phyloP scores from a whole-genome alignment of 2,113 vertebrate genomes.

The Myxocyprinus asiaticus region DNA sequence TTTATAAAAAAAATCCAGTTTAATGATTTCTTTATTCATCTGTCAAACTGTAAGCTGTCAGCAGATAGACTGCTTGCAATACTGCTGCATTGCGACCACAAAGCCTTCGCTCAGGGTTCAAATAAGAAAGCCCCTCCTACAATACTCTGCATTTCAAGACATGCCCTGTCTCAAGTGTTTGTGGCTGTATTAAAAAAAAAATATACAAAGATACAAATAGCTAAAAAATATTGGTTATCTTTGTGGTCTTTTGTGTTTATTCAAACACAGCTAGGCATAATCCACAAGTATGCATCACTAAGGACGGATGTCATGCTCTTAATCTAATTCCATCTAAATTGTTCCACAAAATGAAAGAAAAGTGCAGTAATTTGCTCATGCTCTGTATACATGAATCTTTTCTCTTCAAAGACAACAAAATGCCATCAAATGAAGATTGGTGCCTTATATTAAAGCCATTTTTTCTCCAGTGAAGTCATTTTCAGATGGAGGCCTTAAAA shows the following conservation, averaged over 20 bases:
- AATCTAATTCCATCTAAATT: conserved; percentile 91
- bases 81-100: not conserved
- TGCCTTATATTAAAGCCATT: conserved; percentile 79
- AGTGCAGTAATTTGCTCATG: conserved; percentile 91
- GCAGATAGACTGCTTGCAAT: not conserved
- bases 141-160: conserved; percentile 1
- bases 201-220: conserved; percentile 31
- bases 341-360: conserved; percentile 91
- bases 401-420: conserved; percentile 93
- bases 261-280: conserved; percentile 44
- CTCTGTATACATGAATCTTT: conserved; percentile 78
- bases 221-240: conserved; percentile 51
- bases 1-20: no score
- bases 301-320: conserved; percentile 82
- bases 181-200: conserved; percentile 33
- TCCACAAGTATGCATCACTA: conserved; percentile 57
- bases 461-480: conserved; percentile 73
- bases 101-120: conserved; percentile 3
- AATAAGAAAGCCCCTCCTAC: conserved; percentile 1
- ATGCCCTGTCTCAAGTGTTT: not conserved
- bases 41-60: no score
- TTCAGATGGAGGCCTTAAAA: conserved; percentile 76
- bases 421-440: conserved; percentile 78
- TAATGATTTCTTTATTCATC: no score
- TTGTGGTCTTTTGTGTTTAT: conserved; percentile 63